Evolutionary conservation across 2,888 invertebrate genomes (phyloP).

Genomic region (Chrysina gloriosa): DNA sequence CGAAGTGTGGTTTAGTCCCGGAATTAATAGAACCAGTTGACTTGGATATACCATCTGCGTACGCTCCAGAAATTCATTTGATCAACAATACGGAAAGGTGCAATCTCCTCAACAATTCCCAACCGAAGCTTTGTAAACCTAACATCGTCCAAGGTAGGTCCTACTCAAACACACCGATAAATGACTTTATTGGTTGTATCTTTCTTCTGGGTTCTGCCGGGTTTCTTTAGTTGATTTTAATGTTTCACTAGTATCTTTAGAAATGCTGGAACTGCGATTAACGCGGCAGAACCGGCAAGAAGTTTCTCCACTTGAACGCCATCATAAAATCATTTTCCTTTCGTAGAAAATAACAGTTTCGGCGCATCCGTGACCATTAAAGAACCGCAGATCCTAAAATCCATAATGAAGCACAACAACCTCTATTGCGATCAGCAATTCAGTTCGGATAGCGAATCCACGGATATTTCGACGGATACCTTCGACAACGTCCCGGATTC

Average conservation of each 20-base stretch:
- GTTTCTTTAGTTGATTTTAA: background rate
- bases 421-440: slow-evolving; percentile 19
- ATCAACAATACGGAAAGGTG: slow-evolving; percentile 49
- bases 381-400: slow-evolving; percentile 56
- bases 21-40: slow-evolving; percentile 31
- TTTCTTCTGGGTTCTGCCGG: too few species aligned
- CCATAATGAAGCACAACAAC: slow-evolving; percentile 53
- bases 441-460: slow-evolving; percentile 41
- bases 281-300: too few species aligned
- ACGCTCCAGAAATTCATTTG: slow-evolving; percentile 54
- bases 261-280: too few species aligned
- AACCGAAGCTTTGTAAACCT: slow-evolving; percentile 35
- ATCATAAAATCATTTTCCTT: background rate
- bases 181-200: background rate
- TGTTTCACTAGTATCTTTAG: too few species aligned
- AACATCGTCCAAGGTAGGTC: slow-evolving; percentile 26
- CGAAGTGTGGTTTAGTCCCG: slow-evolving; percentile 43
- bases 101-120: slow-evolving; percentile 47
- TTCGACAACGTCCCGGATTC: slow-evolving; percentile 53
- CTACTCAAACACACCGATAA: background rate
- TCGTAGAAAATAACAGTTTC: slow-evolving; percentile 22
- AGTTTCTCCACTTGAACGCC: background rate
- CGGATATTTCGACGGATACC: slow-evolving; percentile 37
- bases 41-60: slow-evolving; percentile 52
- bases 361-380: slow-evolving; percentile 45